Base-by-base conservation (phyloP, 2,888 invertebrate genomes). In the Thymelicus acteon region DNA sequence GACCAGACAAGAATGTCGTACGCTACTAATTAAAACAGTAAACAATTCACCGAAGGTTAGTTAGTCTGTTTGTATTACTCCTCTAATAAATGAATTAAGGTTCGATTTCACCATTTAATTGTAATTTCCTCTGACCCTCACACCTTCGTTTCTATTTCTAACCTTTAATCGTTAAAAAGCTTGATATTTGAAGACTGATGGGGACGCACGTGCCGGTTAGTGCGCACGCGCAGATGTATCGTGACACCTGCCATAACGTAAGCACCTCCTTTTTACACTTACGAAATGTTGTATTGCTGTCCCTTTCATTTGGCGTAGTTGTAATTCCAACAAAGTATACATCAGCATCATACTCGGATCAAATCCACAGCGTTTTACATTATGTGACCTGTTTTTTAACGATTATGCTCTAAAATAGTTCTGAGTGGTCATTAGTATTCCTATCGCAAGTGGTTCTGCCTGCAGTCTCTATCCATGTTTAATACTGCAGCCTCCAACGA, bases 301-400 rank as follows among this genome's bases (percentile, higher is more conserved):
- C 87, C 83, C 83, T 78, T 77, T 89, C 83, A 49, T 72, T 78
- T 76, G 81, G 78, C 81, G 79, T 82, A 87, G 85, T 88, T 88
- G 91, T 89, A 88, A 89, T 90, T 88, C 85, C 82, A 85, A 85
- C 84, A 85, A 85, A 88, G 85, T 77, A 72, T 75, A 78, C 73
- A 74, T 85, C 83, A 82, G 79, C 81, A 82, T 80, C 76, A 75
- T 86, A 82, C 80, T 80, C 82, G 79, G 85, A 88, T 85, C 84
- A 85, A 80, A 85, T 84, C 85, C 82, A 85, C 84, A 85, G 83
- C 82, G 85, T 86, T 85, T 87, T 83, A 86, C 81, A 87, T 86
- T 86, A 88, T 91, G 90, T 91, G 91, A 91, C 89, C 87, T 85
- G 92, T 90, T 90, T 91, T 80, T 89, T 87, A 88, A 90, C 88